phyloP scores from a whole-genome alignment of 2,797 vertebrate genomes.

The Dallia pectoralis region DNA sequence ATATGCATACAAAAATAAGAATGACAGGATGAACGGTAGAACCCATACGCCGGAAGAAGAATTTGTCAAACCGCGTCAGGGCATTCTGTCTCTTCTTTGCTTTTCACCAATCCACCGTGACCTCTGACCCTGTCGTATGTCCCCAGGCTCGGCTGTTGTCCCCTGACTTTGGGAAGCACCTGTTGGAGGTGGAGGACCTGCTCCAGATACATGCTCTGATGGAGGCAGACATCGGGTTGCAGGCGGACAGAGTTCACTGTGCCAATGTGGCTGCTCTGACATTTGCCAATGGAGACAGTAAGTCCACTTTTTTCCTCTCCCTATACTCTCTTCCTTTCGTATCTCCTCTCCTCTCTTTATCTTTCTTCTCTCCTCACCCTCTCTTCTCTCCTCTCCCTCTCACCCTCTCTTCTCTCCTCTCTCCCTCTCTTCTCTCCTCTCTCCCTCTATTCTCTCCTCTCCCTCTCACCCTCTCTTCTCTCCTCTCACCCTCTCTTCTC shows the following conservation, averaged over 20 bases:
- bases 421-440: not conserved
- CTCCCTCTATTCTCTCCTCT: not conserved
- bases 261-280: conserved; percentile 81
- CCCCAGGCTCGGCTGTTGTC: conserved; percentile 83
- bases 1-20: too few relatives aligned
- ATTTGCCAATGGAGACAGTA: conserved; percentile 86
- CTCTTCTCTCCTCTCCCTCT: too few relatives aligned
- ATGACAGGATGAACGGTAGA: too few relatives aligned
- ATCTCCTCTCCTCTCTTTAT: too few relatives aligned
- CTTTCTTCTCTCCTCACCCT: too few relatives aligned
- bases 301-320: conserved; percentile 16
- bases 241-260: conserved; percentile 84
- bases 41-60: too few relatives aligned
- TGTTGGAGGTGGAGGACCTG: conserved; percentile 92
- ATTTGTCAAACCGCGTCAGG: too few relatives aligned
- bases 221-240: conserved; percentile 89
- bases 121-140: conserved; percentile 3
- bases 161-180: conserved; percentile 90
- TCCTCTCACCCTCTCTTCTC: too few relatives aligned
- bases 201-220: conserved; percentile 90
- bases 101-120: not conserved
- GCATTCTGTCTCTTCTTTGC: not conserved
- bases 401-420: too few relatives aligned
- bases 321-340: too few relatives aligned
- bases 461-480: too few relatives aligned